Evolutionary conservation across 2,797 vertebrate species (phyloP), one percentile per base, ranked within the genome.

Genomic region (Enteromius fasciolatus): DNA sequence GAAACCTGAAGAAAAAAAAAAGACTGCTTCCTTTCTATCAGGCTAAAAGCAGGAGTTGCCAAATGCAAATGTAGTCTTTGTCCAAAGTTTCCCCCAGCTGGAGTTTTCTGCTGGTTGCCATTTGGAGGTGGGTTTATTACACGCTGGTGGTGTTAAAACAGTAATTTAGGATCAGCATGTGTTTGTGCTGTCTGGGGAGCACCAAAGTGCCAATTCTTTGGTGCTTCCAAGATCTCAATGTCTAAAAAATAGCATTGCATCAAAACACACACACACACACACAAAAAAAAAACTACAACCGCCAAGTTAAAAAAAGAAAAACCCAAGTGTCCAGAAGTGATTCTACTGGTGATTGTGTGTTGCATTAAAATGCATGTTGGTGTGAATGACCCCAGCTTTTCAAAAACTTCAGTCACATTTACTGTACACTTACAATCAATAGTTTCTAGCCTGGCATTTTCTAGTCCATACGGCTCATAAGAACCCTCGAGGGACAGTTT

Each of bases 151-250:
- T 57, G 41, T 76, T 61, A 87, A 80, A 74, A 78, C 61, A 82
- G n/a, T 75, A 74, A 80, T 86, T 74, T 78, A 54, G 78, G 84
- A 84, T 83, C 84, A 84, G 82, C 48, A 25, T 52, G 68, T 84
- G 80, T 84, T 54, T 84, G 84, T 82, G 85, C 41, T 86, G 82
- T 86, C 84, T 82, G 59, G 52, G 79, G 67, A 76, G 41, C 70
- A 86, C 67, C 80, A 76, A 76, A 84, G 78, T 67, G 82, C 52
- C 79, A 70, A 70, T 78, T 77, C 76, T 57, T 63, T 52, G 44
- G 41, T 74, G 36, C 74, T 70, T 72, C 36, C 59, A 78, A 68
- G 54, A 59, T 83, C 78, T 61, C n/a, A 68, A 39, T 11, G 59
- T 18, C 5, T 14, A 48, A 64, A 28, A 68, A 44, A 25, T 18